A percentile compares a stretch with the other conserved stretches of the same genome.
phyloP scores from a whole-genome alignment of 2,113 vertebrate species.

The Alethe diademata region DNA sequence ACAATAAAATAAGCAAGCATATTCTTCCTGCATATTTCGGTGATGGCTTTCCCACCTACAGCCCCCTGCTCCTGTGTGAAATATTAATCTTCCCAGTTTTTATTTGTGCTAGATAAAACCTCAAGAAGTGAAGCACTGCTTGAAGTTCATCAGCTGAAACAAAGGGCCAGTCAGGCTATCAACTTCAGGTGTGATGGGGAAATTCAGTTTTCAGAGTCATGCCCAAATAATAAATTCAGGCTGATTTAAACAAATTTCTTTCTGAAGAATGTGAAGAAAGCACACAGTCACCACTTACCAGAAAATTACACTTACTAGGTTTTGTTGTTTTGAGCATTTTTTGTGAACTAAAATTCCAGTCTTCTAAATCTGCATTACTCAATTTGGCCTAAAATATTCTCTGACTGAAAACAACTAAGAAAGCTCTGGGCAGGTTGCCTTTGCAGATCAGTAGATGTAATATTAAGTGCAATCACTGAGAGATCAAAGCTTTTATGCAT shows the following conservation, averaged over 20 bases:
- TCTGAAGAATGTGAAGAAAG: background rate
- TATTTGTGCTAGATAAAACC: background rate
- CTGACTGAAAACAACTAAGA: background rate
- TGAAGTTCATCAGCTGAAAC: background rate
- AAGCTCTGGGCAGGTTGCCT: background rate
- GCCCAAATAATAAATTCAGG: background rate
- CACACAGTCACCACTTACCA: background rate
- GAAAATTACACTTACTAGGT: background rate
- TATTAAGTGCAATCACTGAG: background rate
- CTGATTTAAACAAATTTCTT: background rate
- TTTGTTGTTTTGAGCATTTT: background rate
- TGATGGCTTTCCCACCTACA: background rate
- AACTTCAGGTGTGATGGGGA: background rate
- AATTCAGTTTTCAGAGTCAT: background rate
- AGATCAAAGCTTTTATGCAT: background rate
- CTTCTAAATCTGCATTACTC: background rate
- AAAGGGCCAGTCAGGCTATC: background rate
- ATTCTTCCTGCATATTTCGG: background rate
- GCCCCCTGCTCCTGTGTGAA: background rate
- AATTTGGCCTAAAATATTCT: background rate
- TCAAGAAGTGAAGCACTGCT: background rate
- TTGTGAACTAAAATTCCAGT: background rate
- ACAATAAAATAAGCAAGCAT: slow-evolving; percentile 3
- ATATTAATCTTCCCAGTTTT: background rate
- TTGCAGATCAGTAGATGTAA: background rate